These are phyloP conservation scores for Tapera naevia DNA, from an alignment of 2,797 vertebrate species.

Conservation along the genomic window DNA sequence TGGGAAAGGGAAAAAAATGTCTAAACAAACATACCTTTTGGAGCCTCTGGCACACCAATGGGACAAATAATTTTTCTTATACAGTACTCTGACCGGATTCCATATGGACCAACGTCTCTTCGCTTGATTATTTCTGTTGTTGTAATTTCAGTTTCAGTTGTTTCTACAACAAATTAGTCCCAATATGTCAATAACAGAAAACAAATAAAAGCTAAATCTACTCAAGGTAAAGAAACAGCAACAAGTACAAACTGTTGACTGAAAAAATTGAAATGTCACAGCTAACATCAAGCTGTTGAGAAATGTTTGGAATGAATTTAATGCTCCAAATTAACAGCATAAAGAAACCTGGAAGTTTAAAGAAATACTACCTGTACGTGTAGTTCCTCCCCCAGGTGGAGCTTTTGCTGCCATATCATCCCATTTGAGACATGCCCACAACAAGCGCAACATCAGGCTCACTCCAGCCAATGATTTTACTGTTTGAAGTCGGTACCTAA, in stretches of 20 bases:
- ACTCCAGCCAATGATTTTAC: constrained; percentile 93
- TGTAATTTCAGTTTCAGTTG: constrained; percentile 95
- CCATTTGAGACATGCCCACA: constrained; percentile 96
- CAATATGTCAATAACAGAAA: constrained; percentile 25
- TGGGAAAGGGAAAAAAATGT: neutral
- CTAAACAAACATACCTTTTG: constrained; percentile 83
- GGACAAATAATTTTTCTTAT: constrained; percentile 98
- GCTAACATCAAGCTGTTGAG: neutral
- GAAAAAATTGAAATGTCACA: neutral
- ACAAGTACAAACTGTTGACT: neutral
- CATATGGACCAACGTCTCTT: constrained; percentile 92
- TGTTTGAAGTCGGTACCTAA: constrained; percentile 94
- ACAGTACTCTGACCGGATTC: constrained; percentile 96
- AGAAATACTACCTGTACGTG: constrained; percentile 87
- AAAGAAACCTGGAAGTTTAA: neutral
- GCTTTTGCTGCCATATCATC: constrained; percentile 98
- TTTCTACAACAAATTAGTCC: constrained; percentile 84
- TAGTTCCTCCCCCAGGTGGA: constrained; percentile 89
- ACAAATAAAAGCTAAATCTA: neutral
- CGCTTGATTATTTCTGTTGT: constrained; percentile 99
- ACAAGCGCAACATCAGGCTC: constrained; percentile 92
- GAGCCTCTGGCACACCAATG: constrained; percentile 93
- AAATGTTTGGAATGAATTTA: neutral
- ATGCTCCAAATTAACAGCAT: neutral
- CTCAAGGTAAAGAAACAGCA: neutral